phyloP scores from a whole-genome alignment of 2,113 vertebrate genomes.

The Calypte anna region DNA sequence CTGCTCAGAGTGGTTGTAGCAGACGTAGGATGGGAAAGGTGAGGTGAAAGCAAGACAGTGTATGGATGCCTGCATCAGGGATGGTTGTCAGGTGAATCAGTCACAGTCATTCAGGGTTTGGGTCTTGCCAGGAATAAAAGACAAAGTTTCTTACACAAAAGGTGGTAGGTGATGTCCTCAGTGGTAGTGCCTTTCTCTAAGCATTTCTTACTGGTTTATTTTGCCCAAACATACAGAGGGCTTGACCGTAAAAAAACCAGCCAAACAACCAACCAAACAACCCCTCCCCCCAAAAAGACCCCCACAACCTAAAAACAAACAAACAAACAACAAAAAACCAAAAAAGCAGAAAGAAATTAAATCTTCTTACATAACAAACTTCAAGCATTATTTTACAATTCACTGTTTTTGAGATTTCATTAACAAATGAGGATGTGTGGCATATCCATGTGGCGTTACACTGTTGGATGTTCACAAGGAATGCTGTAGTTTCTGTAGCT shows the following conservation, averaged over 20 bases:
- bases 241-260: too few relatives aligned
- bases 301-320: too few relatives aligned
- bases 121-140: neutral
- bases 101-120: neutral
- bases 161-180: neutral
- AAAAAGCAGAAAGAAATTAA: neutral
- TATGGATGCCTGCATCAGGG: neutral
- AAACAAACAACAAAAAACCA: neutral
- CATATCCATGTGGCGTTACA: fast-evolving
- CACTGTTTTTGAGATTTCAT: neutral
- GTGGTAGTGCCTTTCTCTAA: neutral
- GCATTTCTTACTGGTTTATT: neutral
- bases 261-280: too few relatives aligned
- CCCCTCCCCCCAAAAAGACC: neutral
- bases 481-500: neutral
- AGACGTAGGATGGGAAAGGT: neutral
- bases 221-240: neutral
- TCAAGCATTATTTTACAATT: neutral
- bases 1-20: neutral
- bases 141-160: neutral
- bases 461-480: neutral
- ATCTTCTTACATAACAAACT: neutral
- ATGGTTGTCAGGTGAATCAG: neutral
- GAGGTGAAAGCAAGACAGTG: neutral
- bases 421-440: fast-evolving